phyloP scores from a whole-genome alignment of 2,113 vertebrate species.

The Ardeotis arabs region DNA sequence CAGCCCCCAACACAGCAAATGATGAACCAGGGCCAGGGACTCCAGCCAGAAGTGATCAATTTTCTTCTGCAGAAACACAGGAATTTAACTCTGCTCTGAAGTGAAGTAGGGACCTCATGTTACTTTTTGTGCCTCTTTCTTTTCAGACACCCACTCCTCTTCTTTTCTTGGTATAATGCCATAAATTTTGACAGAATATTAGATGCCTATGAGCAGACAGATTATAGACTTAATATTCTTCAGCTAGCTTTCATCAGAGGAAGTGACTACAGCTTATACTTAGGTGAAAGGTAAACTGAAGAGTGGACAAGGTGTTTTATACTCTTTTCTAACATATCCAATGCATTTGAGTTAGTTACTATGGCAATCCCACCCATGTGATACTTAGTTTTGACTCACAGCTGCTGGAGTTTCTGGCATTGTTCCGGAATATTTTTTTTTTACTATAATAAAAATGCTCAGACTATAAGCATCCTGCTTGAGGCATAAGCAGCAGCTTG shows the following conservation, averaged over 20 bases:
- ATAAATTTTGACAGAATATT: not conserved
- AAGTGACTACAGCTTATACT: not conserved
- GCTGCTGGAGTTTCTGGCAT: constrained; percentile 59
- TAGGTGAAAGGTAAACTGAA: not conserved
- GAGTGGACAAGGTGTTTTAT: not conserved
- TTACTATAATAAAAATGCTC: constrained; percentile 60
- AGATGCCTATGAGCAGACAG: not conserved
- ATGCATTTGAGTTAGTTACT: constrained; percentile 32
- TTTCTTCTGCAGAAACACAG: not conserved
- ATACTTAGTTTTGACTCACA: constrained; percentile 64
- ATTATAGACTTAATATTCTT: not conserved
- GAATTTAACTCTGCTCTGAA: not conserved
- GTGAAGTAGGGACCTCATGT: not conserved
- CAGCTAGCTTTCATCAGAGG: not conserved
- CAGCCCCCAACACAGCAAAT: fast-evolving
- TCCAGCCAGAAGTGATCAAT: not conserved
- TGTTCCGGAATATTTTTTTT: constrained; percentile 9
- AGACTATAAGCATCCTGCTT: constrained; percentile 50
- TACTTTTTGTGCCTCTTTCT: not conserved
- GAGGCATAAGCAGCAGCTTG: constrained; percentile 54
- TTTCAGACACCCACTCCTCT: not conserved
- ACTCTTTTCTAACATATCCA: not conserved
- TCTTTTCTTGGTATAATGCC: not conserved
- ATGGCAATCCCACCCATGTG: constrained; percentile 49
- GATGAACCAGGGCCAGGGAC: not conserved